phyloP scores from a whole-genome alignment of 2,888 invertebrate species.

The Agrypnus murinus region DNA sequence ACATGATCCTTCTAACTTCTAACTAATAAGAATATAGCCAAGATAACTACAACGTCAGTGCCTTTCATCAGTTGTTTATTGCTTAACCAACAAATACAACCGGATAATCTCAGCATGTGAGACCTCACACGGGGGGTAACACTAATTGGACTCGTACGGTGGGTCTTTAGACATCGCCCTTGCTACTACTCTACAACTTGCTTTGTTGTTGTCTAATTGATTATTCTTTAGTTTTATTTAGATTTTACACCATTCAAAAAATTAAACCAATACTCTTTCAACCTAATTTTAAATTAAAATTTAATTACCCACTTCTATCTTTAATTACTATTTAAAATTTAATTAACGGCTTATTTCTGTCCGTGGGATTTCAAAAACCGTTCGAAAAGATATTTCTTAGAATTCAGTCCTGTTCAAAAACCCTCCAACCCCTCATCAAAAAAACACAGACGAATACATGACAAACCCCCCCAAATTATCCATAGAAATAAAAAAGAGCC shows the following conservation, averaged over 20 bases:
- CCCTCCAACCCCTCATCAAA: slow-evolving; percentile 27
- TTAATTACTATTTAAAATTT: too few relatives aligned
- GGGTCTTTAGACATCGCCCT: neutral
- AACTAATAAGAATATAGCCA: too few relatives aligned
- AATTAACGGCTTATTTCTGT: too few relatives aligned
- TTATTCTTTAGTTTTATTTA: too few relatives aligned
- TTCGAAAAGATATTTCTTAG: slow-evolving; percentile 23
- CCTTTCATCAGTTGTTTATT: neutral
- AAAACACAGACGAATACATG: neutral
- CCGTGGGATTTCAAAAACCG: too few relatives aligned
- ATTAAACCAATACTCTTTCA: too few relatives aligned
- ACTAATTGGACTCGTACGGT: slow-evolving; percentile 38
- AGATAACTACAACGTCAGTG: neutral
- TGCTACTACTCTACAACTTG: neutral
- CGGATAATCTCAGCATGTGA: slow-evolving; percentile 37
- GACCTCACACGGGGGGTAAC: slow-evolving; percentile 33
- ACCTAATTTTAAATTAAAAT: too few relatives aligned
- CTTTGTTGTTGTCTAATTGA: neutral
- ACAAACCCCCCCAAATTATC: slow-evolving; percentile 36
- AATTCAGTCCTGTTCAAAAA: slow-evolving; percentile 34
- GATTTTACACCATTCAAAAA: too few relatives aligned
- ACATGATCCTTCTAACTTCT: too few relatives aligned
- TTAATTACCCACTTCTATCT: too few relatives aligned
- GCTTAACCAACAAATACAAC: slow-evolving; percentile 7
- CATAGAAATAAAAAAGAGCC: slow-evolving; percentile 28